These are phyloP conservation scores for Empidonax traillii DNA, from an alignment of 2,113 vertebrate species.

Conservation along the genomic window DNA sequence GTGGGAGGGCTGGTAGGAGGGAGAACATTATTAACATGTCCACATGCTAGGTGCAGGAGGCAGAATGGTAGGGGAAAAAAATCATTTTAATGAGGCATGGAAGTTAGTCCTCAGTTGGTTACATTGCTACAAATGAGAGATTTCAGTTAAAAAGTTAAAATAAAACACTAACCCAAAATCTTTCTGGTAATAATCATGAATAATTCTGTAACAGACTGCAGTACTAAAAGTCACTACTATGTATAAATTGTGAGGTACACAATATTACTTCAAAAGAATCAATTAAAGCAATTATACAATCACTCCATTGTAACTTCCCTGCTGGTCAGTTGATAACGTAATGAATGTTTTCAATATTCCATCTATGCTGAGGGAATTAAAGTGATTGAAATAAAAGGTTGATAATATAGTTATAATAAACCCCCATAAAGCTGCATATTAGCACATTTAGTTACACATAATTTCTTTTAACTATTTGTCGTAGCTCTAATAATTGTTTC, in stretches of 20 bases:
- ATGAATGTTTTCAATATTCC: conserved; percentile 14
- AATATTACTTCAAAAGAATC: neutral
- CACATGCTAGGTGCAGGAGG: neutral
- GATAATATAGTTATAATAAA: neutral
- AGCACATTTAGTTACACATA: neutral
- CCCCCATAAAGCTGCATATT: neutral
- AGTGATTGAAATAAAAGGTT: neutral
- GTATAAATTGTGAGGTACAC: neutral
- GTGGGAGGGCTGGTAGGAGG: accelerated
- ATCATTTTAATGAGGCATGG: neutral
- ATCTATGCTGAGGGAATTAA: neutral
- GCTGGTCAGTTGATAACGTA: neutral
- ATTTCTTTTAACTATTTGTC: neutral
- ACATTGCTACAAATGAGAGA: neutral
- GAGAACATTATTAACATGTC: neutral
- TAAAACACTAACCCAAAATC: neutral
- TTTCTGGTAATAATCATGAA: neutral
- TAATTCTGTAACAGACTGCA: neutral
- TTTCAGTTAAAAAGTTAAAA: neutral
- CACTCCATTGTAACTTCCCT: neutral
- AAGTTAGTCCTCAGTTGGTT: neutral
- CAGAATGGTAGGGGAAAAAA: neutral
- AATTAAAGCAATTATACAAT: neutral
- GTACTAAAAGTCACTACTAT: neutral
- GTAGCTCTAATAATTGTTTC: neutral